These are phyloP conservation scores for Drosophila ercepeae DNA, from an alignment of 1,140 invertebrate genomes.

Conservation along the genomic window DNA sequence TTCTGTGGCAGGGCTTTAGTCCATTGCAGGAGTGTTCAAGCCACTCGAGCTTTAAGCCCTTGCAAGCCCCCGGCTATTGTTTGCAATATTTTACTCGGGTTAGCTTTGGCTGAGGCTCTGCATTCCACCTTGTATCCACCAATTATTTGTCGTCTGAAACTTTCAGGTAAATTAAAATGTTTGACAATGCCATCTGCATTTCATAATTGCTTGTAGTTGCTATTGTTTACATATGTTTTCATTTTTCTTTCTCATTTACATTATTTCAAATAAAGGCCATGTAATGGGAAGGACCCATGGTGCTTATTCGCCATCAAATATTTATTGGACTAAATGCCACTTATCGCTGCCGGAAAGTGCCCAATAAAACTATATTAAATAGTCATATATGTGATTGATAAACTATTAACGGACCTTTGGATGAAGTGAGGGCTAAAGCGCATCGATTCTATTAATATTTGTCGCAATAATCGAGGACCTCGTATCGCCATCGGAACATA, in stretches of 20 bases:
- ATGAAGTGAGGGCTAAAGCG: background rate
- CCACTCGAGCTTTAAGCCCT: slow-evolving; percentile 13
- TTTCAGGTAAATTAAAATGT: slow-evolving; percentile 47
- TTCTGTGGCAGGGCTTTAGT: background rate
- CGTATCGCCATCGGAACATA: slow-evolving; percentile 1
- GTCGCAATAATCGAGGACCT: slow-evolving; percentile 13
- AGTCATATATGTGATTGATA: slow-evolving; percentile 6
- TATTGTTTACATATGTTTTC: slow-evolving; percentile 6
- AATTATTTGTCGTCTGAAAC: slow-evolving; percentile 2
- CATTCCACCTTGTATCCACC: background rate
- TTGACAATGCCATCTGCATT: slow-evolving; percentile 19
- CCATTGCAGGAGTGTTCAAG: background rate
- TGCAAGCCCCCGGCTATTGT: slow-evolving; percentile 32
- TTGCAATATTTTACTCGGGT: slow-evolving; percentile 27
- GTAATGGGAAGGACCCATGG: background rate
- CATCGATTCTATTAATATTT: slow-evolving; percentile 20
- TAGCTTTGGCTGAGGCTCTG: slow-evolving; percentile 25
- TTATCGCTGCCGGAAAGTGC: background rate
- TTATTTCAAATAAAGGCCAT: background rate
- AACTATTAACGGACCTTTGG: slow-evolving; percentile 5
- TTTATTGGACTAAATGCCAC: slow-evolving; percentile 14
- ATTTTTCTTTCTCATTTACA: slow-evolving; percentile 8
- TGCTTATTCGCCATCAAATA: slow-evolving; percentile 4
- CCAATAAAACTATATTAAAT: slow-evolving; percentile 17
- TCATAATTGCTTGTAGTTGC: slow-evolving; percentile 24